Evolutionary conservation across 2,113 vertebrate species (phyloP).

Genomic region (Martes martes): DNA sequence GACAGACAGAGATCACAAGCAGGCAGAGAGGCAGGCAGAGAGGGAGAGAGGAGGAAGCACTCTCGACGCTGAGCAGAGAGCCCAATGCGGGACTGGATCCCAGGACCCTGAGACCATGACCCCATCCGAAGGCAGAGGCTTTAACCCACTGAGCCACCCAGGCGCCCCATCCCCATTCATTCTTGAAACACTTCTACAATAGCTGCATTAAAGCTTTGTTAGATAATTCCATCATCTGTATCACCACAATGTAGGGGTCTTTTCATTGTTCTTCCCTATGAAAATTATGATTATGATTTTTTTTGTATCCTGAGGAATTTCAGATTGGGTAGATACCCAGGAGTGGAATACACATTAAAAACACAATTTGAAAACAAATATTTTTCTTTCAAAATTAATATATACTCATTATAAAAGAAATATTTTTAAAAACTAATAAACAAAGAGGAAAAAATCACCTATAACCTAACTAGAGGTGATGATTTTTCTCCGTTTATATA

Average conservation of each 20-base stretch:
- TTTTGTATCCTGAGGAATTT: neutral
- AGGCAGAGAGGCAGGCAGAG: too few relatives aligned
- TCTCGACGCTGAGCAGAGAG: too few relatives aligned
- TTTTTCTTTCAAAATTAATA: conserved; percentile 10
- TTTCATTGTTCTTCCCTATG: neutral
- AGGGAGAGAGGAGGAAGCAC: too few relatives aligned
- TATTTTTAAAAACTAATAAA: neutral
- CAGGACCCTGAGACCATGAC: too few relatives aligned
- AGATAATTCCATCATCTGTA: neutral
- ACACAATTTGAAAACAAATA: neutral
- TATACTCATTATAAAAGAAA: neutral
- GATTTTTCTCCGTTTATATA: neutral
- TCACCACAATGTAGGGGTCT: neutral
- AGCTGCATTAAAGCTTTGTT: neutral
- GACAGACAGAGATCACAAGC: too few relatives aligned
- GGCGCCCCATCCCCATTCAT: too few relatives aligned
- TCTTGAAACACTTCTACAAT: neutral
- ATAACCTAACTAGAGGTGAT: neutral
- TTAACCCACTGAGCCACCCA: too few relatives aligned
- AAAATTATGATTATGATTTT: neutral
- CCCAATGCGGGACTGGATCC: too few relatives aligned
- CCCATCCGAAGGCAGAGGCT: too few relatives aligned
- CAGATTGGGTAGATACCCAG: neutral
- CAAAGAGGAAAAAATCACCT: neutral
- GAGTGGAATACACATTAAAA: neutral